phyloP scores from a whole-genome alignment of 1,140 invertebrate species.

The Propsilocerus akamusi region DNA sequence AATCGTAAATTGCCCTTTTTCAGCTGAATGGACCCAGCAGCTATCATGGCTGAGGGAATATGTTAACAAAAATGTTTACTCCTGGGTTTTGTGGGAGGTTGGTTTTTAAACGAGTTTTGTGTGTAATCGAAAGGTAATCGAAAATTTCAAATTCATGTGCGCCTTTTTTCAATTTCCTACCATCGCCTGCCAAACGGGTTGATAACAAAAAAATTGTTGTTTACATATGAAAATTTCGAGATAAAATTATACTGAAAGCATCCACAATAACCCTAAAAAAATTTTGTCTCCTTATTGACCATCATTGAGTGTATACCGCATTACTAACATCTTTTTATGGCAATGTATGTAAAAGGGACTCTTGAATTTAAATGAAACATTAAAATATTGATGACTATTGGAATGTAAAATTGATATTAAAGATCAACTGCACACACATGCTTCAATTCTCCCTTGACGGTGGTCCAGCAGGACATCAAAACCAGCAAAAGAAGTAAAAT shows the following conservation, averaged over 20 bases:
- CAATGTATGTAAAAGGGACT: background rate
- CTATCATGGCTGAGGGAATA: too few relatives aligned
- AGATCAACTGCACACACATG: background rate
- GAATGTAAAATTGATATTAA: conserved; percentile 4
- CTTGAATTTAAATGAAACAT: conserved; percentile 4
- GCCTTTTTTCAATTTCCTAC: background rate
- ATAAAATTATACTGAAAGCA: conserved; percentile 2
- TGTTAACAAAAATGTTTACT: background rate
- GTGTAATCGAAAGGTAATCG: conserved; percentile 1
- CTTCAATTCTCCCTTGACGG: background rate
- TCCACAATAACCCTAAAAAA: background rate
- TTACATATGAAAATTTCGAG: conserved; percentile 1
- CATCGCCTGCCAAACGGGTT: background rate
- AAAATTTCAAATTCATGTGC: conserved; percentile 2
- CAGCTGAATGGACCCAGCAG: background rate
- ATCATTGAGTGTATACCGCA: background rate
- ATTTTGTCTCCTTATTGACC: conserved; percentile 3
- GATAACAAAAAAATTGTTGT: background rate
- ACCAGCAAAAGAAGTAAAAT: too few relatives aligned
- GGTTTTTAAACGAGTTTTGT: background rate
- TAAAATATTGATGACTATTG: conserved; percentile 4
- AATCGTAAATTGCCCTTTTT: conserved; percentile 3
- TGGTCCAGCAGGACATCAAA: too few relatives aligned
- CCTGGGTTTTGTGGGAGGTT: background rate
- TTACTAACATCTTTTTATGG: background rate